phyloP scores from a whole-genome alignment of 2,113 vertebrate genomes.

The Nestor notabilis region DNA sequence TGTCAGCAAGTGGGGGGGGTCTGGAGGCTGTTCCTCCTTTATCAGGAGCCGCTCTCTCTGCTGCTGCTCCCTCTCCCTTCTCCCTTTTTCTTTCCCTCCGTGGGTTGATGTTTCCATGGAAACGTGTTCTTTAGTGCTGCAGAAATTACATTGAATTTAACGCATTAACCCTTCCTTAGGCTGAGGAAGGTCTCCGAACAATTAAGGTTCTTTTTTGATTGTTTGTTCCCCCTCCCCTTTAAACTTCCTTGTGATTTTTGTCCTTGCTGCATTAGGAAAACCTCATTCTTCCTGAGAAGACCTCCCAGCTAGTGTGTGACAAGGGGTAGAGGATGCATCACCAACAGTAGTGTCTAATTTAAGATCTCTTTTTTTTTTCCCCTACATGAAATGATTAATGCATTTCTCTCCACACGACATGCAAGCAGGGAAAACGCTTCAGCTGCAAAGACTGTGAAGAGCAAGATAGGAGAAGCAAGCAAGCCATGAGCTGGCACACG shows the following conservation, averaged over 20 bases:
- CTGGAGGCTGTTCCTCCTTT: constrained; percentile 59
- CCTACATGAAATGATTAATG: not conserved
- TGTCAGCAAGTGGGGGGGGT: constrained; percentile 3
- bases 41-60: not conserved
- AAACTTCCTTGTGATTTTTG: not conserved
- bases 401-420: not conserved
- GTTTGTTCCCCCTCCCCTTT: not conserved
- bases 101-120: constrained; percentile 82
- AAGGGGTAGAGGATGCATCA: not conserved
- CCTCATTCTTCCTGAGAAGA: not conserved
- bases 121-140: constrained; percentile 74
- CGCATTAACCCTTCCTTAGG: constrained; percentile 71
- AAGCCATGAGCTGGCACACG: not conserved
- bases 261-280: not conserved
- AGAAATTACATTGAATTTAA: constrained; percentile 78
- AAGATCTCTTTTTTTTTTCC: not conserved
- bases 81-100: constrained; percentile 53
- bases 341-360: not conserved
- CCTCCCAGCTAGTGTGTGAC: not conserved
- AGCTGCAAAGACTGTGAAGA: not conserved
- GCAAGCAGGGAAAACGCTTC: not conserved
- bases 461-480: not conserved
- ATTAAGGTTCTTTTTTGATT: not conserved
- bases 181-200: constrained; percentile 25
- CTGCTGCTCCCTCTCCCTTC: not conserved